These are phyloP conservation scores for Rhagologus leucostigma DNA, from an alignment of 2,113 vertebrate species.

Conservation along the genomic window DNA sequence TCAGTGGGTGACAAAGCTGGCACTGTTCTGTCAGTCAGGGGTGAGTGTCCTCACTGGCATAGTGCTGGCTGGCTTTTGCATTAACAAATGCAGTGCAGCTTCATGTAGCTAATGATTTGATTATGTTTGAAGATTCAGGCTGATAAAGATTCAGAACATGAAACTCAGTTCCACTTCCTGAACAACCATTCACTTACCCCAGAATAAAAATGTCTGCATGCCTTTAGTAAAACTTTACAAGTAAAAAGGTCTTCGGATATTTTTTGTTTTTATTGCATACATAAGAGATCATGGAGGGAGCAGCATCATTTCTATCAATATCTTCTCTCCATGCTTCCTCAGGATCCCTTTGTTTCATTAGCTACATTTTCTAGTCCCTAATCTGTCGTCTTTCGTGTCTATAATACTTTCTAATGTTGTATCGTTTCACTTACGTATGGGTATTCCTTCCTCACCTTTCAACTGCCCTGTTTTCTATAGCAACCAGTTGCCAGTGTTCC, in stretches of 20 bases:
- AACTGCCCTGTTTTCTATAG: not conserved
- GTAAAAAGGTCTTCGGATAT: not conserved
- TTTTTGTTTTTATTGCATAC: not conserved
- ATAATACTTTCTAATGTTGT: not conserved
- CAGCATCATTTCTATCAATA: not conserved
- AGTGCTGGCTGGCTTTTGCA: not conserved
- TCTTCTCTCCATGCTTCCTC: not conserved
- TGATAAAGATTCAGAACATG: not conserved
- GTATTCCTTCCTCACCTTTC: not conserved
- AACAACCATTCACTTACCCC: not conserved
- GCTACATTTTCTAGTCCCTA: not conserved
- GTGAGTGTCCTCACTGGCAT: not conserved
- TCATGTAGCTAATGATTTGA: not conserved
- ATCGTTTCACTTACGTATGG: rapidly evolving
- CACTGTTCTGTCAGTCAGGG: not conserved
- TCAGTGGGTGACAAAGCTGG: not conserved
- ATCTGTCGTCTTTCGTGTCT: not conserved
- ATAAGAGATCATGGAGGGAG: not conserved
- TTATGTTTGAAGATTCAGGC: not conserved
- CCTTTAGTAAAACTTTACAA: not conserved
- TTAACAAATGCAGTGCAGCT: not conserved
- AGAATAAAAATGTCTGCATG: not conserved
- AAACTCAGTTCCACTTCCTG: not conserved
- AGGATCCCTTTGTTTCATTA: not conserved
- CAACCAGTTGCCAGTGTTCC: not conserved